phyloP scores from a whole-genome alignment of 2,113 vertebrate species.

The Holacanthus passer region DNA sequence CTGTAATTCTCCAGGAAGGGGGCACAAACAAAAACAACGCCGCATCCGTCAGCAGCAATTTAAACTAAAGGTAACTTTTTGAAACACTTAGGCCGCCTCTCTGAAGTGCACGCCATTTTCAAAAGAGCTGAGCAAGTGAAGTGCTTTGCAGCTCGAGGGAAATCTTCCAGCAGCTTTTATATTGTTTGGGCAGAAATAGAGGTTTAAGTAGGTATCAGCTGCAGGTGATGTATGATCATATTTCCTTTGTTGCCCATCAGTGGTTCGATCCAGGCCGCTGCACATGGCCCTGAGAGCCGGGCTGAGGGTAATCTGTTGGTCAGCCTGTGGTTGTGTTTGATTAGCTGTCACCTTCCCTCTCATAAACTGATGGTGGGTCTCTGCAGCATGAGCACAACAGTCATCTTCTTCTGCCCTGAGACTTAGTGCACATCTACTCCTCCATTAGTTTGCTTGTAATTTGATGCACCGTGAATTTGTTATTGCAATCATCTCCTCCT shows the following conservation, averaged over 20 bases:
- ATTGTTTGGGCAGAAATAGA: constrained; percentile 10
- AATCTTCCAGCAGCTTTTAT: constrained; percentile 32
- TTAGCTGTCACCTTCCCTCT: constrained; percentile 71
- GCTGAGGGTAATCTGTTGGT: constrained; percentile 39
- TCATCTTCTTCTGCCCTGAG: constrained; percentile 37
- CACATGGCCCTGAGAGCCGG: constrained; percentile 50
- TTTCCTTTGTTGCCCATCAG: constrained; percentile 55
- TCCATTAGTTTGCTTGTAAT: constrained; percentile 5
- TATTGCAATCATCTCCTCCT: background rate
- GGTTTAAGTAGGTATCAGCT: constrained; percentile 11
- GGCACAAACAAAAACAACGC: constrained; percentile 37
- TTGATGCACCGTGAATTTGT: constrained; percentile 4
- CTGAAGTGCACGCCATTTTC: background rate
- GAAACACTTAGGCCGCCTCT: constrained; percentile 6
- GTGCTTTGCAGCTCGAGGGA: constrained; percentile 12
- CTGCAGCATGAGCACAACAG: constrained; percentile 42
- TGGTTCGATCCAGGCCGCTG: constrained; percentile 58
- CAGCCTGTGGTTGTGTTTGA: constrained; percentile 66
- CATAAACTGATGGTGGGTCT: constrained; percentile 52
- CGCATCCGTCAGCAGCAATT: constrained; percentile 25
- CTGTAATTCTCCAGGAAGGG: constrained; percentile 32
- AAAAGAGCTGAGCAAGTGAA: constrained; percentile 25
- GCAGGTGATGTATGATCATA: constrained; percentile 63
- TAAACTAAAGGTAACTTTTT: constrained; percentile 28
- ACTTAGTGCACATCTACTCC: background rate